Evolutionary conservation across 2,888 invertebrate species (phyloP).

Genomic region (Cosmorhoe ocellata): DNA sequence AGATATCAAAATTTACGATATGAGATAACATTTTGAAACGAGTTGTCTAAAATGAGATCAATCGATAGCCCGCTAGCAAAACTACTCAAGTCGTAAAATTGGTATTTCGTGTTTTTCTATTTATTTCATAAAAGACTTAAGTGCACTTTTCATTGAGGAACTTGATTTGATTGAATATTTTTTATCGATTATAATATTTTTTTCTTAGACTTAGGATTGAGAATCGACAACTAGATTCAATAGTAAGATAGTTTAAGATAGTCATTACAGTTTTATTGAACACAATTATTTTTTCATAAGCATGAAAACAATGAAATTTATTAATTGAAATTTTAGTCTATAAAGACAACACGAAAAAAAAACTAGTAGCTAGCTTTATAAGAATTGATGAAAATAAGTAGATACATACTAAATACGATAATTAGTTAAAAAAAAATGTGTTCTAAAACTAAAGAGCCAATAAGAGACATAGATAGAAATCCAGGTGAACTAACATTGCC

Average conservation of each 20-base stretch:
- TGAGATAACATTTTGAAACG: conserved; percentile 8
- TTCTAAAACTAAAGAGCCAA: not conserved
- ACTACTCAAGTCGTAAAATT: conserved; percentile 27
- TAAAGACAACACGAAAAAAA: too few species aligned
- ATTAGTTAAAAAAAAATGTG: not conserved
- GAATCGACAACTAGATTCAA: too few species aligned
- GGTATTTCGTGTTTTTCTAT: conserved; percentile 15
- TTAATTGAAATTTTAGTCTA: too few species aligned
- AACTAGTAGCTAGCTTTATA: too few species aligned
- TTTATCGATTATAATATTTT: conserved; percentile 11
- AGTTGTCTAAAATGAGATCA: conserved; percentile 19
- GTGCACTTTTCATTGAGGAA: conserved; percentile 23
- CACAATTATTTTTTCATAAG: too few species aligned
- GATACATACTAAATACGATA: too few species aligned
- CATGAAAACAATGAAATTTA: too few species aligned
- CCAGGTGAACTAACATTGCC: conserved; percentile 8
- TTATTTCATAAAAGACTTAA: not conserved
- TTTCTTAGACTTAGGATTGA: too few species aligned
- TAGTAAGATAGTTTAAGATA: too few species aligned
- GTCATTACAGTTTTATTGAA: too few species aligned
- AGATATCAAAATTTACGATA: conserved; percentile 16
- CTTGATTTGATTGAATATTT: conserved; percentile 11
- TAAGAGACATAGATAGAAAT: conserved; percentile 1
- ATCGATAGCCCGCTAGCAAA: conserved; percentile 18
- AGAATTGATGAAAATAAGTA: too few species aligned